A percentile compares a stretch with the other conserved stretches of the same genome.
Evolutionary conservation across 2,797 vertebrate genomes (phyloP).

Genomic region (Hydrolagus colliei): DNA sequence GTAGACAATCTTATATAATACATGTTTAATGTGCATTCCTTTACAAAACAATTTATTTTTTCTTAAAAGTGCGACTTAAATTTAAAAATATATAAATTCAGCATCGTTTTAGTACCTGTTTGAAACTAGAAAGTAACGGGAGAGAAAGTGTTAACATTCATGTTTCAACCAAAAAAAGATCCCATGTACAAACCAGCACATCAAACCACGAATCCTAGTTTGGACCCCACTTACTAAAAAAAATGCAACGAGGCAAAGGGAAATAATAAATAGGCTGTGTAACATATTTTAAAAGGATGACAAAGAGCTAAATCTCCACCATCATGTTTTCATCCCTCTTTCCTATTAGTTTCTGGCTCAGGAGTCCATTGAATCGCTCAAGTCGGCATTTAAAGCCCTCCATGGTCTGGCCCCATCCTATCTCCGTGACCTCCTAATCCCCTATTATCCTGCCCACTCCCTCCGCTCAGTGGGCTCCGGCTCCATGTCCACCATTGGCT

Average conservation of each 20-base stretch:
- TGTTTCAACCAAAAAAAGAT: background rate
- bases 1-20: background rate
- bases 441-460: too few relatives aligned
- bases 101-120: background rate
- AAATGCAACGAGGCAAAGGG: background rate
- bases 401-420: too few relatives aligned
- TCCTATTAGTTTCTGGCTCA: too few relatives aligned
- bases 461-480: too few relatives aligned
- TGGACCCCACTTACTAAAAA: background rate
- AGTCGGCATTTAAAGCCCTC: too few relatives aligned
- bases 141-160: background rate
- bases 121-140: background rate
- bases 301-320: too few relatives aligned
- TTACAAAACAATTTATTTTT: background rate
- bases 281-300: too few relatives aligned
- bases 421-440: too few relatives aligned
- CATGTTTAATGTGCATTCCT: constrained; percentile 15
- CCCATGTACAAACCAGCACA: background rate
- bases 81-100: constrained; percentile 24
- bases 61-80: background rate
- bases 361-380: too few relatives aligned
- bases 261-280: background rate
- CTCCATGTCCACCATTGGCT: too few relatives aligned
- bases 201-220: background rate
- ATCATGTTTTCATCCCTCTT: too few relatives aligned